Percentiles rank a stretch among this genome's conserved stretches.
Conservation (phyloP, 1,140 invertebrate species). For the Lasioglossum albipes region DNA sequence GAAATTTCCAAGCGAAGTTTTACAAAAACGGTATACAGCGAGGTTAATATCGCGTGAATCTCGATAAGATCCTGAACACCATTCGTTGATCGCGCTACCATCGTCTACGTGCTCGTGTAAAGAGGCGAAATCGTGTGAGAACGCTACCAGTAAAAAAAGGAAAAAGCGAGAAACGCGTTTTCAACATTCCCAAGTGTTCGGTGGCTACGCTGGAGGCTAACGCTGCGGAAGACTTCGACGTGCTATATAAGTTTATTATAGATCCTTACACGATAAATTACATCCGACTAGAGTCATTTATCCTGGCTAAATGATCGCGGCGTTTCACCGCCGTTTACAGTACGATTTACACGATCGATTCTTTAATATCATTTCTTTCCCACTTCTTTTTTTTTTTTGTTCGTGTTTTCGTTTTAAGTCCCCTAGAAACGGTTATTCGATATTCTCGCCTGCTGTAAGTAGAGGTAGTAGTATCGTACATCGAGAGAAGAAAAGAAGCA, state of each 20-base stretch:
- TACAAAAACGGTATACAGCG: too few relatives aligned
- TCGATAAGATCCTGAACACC: slow-evolving; percentile 16
- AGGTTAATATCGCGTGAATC: too few relatives aligned
- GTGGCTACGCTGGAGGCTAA: slow-evolving; percentile 54
- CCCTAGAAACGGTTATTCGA: slow-evolving; percentile 15
- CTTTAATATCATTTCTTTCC: neutral
- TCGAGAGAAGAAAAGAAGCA: slow-evolving; percentile 41
- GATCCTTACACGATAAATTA: slow-evolving; percentile 61
- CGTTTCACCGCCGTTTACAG: neutral
- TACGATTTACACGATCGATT: neutral
- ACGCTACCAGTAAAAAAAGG: neutral
- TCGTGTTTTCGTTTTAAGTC: neutral
- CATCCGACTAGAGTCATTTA: slow-evolving; percentile 22
- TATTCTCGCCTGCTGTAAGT: slow-evolving; percentile 37
- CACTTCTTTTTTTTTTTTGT: neutral
- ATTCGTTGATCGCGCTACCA: too few relatives aligned
- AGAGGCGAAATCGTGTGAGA: neutral
- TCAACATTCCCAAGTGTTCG: neutral
- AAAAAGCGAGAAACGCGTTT: neutral
- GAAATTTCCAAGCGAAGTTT: too few relatives aligned
- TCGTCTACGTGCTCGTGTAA: neutral
- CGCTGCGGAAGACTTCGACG: slow-evolving; percentile 65
- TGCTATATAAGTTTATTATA: slow-evolving; percentile 63
- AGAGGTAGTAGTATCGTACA: slow-evolving; percentile 59
- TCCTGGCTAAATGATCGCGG: slow-evolving; percentile 9